Conservation (phyloP, 2,888 invertebrate species). For the Erpobdella octoculata region DNA sequence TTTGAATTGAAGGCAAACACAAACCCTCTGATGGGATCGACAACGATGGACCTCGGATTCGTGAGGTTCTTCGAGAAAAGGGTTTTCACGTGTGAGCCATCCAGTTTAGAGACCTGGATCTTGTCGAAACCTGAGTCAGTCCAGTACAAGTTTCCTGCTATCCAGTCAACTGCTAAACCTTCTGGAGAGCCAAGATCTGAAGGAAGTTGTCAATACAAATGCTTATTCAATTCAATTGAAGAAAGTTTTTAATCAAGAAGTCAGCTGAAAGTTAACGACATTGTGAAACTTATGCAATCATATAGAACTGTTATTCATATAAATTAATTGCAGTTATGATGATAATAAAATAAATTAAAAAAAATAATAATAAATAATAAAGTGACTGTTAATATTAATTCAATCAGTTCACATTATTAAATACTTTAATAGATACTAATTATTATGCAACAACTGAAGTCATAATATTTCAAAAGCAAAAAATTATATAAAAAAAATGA, state of each 20-base stretch:
- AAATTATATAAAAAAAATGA: not conserved
- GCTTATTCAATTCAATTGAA: not conserved
- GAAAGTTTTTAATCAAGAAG: not conserved
- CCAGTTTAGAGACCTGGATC: slow-evolving; percentile 80
- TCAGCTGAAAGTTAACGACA: no score
- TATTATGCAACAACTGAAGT: not conserved
- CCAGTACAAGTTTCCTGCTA: slow-evolving; percentile 87
- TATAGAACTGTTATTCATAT: no score
- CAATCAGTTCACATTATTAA: no score
- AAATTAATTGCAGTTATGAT: no score
- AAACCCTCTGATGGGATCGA: slow-evolving; percentile 78
- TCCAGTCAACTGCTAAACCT: slow-evolving; percentile 86
- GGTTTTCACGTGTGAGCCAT: slow-evolving; percentile 62
- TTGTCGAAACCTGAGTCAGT: slow-evolving; percentile 82
- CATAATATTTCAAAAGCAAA: not conserved
- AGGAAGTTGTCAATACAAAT: not conserved
- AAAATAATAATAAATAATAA: no score
- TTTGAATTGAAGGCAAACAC: no score
- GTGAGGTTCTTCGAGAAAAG: slow-evolving; percentile 69
- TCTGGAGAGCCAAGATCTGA: slow-evolving; percentile 77
- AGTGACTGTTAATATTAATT: no score
- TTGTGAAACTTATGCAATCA: no score
- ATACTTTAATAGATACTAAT: not conserved
- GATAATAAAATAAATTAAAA: no score
- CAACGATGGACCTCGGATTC: slow-evolving; percentile 88